These are phyloP conservation scores for Drosophila melanosoma DNA, from an alignment of 2,888 invertebrate genomes.

Conservation along the genomic window DNA sequence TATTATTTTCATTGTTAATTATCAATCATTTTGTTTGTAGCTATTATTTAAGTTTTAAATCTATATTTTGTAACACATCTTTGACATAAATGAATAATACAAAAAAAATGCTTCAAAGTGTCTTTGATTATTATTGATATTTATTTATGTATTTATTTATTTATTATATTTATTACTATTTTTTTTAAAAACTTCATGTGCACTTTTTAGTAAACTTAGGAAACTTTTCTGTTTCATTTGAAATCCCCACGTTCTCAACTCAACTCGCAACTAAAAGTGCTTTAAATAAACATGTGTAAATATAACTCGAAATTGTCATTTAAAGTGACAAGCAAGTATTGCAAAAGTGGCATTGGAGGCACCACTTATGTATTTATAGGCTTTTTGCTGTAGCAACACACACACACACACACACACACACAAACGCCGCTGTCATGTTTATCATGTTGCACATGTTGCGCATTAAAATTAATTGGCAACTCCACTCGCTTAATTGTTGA, in stretches of 20 bases:
- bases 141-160: background rate
- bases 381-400: constrained; percentile 16
- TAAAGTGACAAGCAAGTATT: constrained; percentile 4
- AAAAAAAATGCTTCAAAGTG: background rate
- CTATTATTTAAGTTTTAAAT: background rate
- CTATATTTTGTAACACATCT: background rate
- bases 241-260: background rate
- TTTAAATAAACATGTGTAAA: constrained; percentile 47
- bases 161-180: background rate
- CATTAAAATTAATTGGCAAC: constrained; percentile 64
- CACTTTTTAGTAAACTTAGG: background rate
- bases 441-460: constrained; percentile 58
- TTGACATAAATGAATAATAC: background rate
- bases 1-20: background rate
- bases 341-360: constrained; percentile 10
- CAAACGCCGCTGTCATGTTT: constrained; percentile 4
- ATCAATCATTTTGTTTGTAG: no score
- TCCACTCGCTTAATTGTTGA: constrained; percentile 28
- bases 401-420: constrained; percentile 7
- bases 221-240: background rate
- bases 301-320: constrained; percentile 31
- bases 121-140: background rate
- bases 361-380: constrained; percentile 53
- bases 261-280: constrained; percentile 38
- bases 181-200: background rate